These are phyloP conservation scores for Gouania willdenowi DNA, from an alignment of 2,797 vertebrate genomes.

Conservation along the genomic window DNA sequence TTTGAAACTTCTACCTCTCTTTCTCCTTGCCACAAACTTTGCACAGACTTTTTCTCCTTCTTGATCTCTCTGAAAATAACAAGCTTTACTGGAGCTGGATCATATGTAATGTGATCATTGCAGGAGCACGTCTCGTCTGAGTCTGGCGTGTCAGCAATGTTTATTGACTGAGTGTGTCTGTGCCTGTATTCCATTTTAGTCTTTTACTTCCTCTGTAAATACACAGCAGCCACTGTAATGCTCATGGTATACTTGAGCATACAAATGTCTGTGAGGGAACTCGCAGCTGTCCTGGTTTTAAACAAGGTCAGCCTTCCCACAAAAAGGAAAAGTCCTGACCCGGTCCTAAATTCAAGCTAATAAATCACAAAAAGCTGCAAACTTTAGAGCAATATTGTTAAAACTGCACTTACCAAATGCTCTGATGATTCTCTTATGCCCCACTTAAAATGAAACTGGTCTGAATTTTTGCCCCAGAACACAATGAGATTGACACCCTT, in stretches of 20 bases:
- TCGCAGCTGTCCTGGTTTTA: conserved; percentile 10
- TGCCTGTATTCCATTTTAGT: conserved; percentile 29
- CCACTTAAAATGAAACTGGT: no score
- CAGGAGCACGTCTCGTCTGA: conserved; percentile 12
- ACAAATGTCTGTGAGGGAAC: neutral
- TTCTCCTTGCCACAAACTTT: conserved; percentile 1
- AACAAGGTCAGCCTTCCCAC: no score
- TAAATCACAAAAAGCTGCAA: neutral
- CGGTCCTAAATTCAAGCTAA: no score
- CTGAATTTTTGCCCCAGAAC: no score
- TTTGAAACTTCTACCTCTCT: neutral
- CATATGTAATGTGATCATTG: conserved; percentile 25
- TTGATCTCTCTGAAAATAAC: neutral
- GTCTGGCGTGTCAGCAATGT: conserved; percentile 34
- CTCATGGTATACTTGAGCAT: neutral
- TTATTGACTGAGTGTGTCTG: conserved; percentile 27
- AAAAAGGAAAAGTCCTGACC: no score
- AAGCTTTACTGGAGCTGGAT: conserved; percentile 3
- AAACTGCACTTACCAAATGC: no score
- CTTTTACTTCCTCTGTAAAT: conserved; percentile 24
- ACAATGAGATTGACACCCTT: no score
- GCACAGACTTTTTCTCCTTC: neutral
- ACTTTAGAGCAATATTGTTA: no score
- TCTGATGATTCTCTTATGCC: no score
- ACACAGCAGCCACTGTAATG: conserved; percentile 16